phyloP scores from a whole-genome alignment of 2,113 vertebrate genomes.

The Pelodiscus sinensis region DNA sequence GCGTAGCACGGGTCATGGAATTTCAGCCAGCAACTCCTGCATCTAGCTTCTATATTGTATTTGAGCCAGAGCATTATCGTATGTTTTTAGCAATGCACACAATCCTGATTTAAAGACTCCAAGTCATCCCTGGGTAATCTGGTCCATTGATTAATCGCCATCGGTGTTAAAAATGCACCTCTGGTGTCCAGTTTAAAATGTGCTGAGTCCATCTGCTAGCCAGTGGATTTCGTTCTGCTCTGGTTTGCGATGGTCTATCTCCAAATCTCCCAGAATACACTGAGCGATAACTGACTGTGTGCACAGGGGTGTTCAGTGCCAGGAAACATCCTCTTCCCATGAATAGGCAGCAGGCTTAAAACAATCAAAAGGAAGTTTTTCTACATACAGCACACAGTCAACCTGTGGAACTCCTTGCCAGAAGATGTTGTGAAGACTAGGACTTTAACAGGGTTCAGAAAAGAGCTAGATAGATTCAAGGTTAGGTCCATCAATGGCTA shows the following conservation, averaged over 20 bases:
- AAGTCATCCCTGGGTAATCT: background rate
- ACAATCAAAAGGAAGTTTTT: too few species aligned
- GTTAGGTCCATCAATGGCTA: too few species aligned
- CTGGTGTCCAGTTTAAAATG: background rate
- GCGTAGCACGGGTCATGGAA: too few species aligned
- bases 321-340: accelerated
- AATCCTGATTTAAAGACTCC: background rate
- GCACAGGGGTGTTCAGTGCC: accelerated
- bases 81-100: background rate
- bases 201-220: background rate
- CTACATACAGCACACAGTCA: too few species aligned
- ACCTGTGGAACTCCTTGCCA: too few species aligned
- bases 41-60: background rate
- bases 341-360: too few species aligned
- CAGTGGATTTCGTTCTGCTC: too few species aligned
- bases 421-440: too few species aligned
- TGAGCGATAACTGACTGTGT: background rate
- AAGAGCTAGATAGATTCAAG: too few species aligned
- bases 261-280: background rate
- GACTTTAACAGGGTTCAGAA: too few species aligned
- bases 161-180: background rate
- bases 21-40: too few species aligned
- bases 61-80: background rate
- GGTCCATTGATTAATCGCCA: background rate
- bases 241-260: background rate